These are phyloP conservation scores for Benthosema pterotum DNA, from an alignment of 2,797 vertebrate genomes.

Conservation along the genomic window DNA sequence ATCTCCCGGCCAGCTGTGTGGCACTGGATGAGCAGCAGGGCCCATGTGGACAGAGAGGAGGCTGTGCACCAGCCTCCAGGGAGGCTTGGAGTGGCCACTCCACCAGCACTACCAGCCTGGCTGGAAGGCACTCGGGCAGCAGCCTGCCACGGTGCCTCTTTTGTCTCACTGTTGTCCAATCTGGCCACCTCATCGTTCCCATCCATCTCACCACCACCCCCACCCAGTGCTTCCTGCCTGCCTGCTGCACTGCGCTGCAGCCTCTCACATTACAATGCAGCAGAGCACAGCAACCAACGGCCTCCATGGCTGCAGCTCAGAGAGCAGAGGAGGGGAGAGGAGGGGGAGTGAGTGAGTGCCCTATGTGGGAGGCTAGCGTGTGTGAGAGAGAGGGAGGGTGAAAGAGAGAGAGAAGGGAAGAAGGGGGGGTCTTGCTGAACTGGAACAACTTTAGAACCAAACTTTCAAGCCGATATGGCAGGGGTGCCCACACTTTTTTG, in stretches of 20 bases:
- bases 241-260: slow-evolving; percentile 43
- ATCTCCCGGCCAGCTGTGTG: no score
- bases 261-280: slow-evolving; percentile 55
- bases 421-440: slow-evolving; percentile 31
- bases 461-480: no score
- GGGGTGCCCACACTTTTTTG: no score
- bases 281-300: slow-evolving; percentile 53
- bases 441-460: slow-evolving; percentile 7
- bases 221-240: slow-evolving; percentile 45
- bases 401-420: slow-evolving; percentile 29
- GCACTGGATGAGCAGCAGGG: slow-evolving; percentile 6
- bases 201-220: slow-evolving; percentile 48
- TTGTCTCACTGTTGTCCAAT: slow-evolving; percentile 67
- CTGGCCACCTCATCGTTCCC: slow-evolving; percentile 59
- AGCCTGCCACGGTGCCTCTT: slow-evolving; percentile 51
- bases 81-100: slow-evolving; percentile 63
- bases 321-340: slow-evolving; percentile 48
- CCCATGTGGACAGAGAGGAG: slow-evolving; percentile 31
- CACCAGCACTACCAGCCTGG: slow-evolving; percentile 51
- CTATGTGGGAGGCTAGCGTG: slow-evolving; percentile 10
- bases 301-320: slow-evolving; percentile 54
- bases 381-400: slow-evolving; percentile 23
- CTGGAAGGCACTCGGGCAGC: slow-evolving; percentile 58
- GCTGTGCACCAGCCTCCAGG: slow-evolving; percentile 39
- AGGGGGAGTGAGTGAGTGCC: slow-evolving; percentile 43